A percentile compares a stretch with the other conserved stretches of the same genome.
Evolutionary conservation across 1,140 invertebrate genomes (phyloP).

Genomic region (Zaprionus nigranus): DNA sequence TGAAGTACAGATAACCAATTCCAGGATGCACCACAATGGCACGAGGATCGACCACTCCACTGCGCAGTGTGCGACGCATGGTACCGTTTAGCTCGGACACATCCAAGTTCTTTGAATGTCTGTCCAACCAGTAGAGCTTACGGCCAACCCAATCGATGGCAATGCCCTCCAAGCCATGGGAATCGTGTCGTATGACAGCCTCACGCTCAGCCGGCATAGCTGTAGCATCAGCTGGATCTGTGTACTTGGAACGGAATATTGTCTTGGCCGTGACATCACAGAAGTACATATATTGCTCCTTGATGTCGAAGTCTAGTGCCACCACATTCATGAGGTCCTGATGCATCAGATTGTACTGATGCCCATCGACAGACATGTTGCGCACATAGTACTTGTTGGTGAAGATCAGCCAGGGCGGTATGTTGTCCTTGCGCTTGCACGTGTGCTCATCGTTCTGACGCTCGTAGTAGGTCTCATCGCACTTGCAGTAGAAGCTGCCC

Average conservation of each 20-base stretch:
- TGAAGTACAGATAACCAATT: slow-evolving; percentile 97
- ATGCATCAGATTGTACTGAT: slow-evolving; percentile 93
- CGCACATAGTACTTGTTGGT: slow-evolving; percentile 99
- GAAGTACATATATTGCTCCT: slow-evolving; percentile 94
- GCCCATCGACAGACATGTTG: slow-evolving; percentile 96
- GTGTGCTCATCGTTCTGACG: slow-evolving; percentile 93
- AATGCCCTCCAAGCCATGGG: slow-evolving; percentile 97
- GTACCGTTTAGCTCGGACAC: slow-evolving; percentile 97
- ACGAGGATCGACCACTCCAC: slow-evolving; percentile 95
- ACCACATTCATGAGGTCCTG: slow-evolving; percentile 99
- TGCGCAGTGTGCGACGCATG: slow-evolving; percentile 93
- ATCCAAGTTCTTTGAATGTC: slow-evolving; percentile 96
- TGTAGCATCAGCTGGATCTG: slow-evolving; percentile 78
- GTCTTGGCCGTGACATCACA: slow-evolving; percentile 97
- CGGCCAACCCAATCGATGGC: slow-evolving; percentile 98
- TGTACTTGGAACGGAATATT: slow-evolving; percentile 90
- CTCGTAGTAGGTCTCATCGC: slow-evolving; percentile 96
- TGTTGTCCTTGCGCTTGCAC: slow-evolving; percentile 93
- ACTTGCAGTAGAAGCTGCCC: slow-evolving; percentile 98
- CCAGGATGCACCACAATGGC: slow-evolving; percentile 98
- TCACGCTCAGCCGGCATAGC: slow-evolving; percentile 87
- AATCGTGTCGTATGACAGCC: slow-evolving; percentile 95
- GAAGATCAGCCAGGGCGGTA: slow-evolving; percentile 96
- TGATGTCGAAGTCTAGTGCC: slow-evolving; percentile 96
- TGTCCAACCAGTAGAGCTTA: slow-evolving; percentile 99